Base-by-base conservation (phyloP, 2,113 vertebrate species). In the Herpailurus yagouaroundi region DNA sequence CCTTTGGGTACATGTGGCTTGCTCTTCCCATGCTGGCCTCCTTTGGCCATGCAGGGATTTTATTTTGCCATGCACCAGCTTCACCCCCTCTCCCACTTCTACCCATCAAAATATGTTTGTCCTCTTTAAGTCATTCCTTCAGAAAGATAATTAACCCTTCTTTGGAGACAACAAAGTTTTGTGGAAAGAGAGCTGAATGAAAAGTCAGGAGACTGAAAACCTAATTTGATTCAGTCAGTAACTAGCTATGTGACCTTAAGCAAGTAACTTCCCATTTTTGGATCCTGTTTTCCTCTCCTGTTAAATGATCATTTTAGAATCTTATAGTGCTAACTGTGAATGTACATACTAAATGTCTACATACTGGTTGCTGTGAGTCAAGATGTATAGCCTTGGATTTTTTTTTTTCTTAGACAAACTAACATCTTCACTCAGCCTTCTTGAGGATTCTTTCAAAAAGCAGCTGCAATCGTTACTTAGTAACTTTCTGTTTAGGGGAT, bases 241-340 rank as follows among this genome's bases (percentile, higher is more conserved):
- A 94, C 33, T 41, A 94, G 71, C 45, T 52, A 91, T 11, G 4
- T 57, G n/a, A 86, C 25, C 25, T 27, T 31, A 29, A 63, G 27
- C 55, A 89, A 50, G 38, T 50, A 31, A 50, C 38, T 77, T 69
- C 81, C n/a, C 36, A 86, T 73, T 94, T 94, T n/a, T 91, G 29
- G 11, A 85, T 81, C 60, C n/a, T 91, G 31, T 6, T 80, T 55
- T 79, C 13, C 2, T 33, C 27, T 68, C 23, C 88, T 55, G 25
- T 63, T 81, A 89, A 89, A 71, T 45, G 69, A 55, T n/a, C 11
- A 73, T 64, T 86, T 89, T 93, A 25, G 89, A 95, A 45, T 71
- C 31, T 45, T 85, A 41, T 3, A 84, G 41, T 38, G 45, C 2
- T 76, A 71, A 48, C 19, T 36, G 31, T 69, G 77, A 92, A 84